Evolutionary conservation across 1,140 invertebrate species (phyloP).

Genomic region (Hypsibius dujardini): DNA sequence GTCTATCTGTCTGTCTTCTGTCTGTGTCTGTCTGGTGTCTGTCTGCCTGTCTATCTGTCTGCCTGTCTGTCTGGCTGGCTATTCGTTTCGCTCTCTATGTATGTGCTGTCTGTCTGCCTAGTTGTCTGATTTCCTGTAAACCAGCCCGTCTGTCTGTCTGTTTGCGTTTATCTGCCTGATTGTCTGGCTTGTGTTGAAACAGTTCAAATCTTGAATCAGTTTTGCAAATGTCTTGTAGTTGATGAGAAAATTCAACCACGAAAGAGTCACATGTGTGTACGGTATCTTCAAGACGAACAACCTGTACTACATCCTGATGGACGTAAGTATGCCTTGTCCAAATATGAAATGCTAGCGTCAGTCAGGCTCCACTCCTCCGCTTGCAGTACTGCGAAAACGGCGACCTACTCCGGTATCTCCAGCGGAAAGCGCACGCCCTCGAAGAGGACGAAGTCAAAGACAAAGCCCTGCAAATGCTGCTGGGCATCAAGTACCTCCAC

Average conservation of each 20-base stretch:
- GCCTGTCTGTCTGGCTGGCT: too few species aligned
- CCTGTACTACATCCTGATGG: slow-evolving; percentile 46
- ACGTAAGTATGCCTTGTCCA: slow-evolving; percentile 26
- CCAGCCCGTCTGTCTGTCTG: too few species aligned
- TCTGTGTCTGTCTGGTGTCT: too few species aligned
- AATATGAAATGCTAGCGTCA: background rate
- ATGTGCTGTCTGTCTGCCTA: too few species aligned
- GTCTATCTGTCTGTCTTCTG: too few species aligned
- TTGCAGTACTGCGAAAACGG: slow-evolving; percentile 10
- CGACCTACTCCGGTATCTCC: slow-evolving; percentile 9
- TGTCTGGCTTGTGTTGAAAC: too few species aligned
- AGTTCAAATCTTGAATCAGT: too few species aligned
- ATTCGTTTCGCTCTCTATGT: too few species aligned
- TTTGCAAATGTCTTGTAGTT: background rate
- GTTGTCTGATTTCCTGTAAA: too few species aligned
- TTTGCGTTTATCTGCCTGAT: too few species aligned
- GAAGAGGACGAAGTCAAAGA: slow-evolving; percentile 1
- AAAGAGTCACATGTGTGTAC: slow-evolving; percentile 26
- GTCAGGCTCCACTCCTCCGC: background rate
- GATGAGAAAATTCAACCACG: background rate
- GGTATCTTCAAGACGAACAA: slow-evolving; percentile 37
- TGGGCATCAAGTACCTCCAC: slow-evolving; percentile 42
- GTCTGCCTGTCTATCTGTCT: too few species aligned
- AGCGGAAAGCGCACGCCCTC: background rate
- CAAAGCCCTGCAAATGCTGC: background rate